Conservation (phyloP, 2,888 invertebrate genomes). For the Athalia cordata region DNA sequence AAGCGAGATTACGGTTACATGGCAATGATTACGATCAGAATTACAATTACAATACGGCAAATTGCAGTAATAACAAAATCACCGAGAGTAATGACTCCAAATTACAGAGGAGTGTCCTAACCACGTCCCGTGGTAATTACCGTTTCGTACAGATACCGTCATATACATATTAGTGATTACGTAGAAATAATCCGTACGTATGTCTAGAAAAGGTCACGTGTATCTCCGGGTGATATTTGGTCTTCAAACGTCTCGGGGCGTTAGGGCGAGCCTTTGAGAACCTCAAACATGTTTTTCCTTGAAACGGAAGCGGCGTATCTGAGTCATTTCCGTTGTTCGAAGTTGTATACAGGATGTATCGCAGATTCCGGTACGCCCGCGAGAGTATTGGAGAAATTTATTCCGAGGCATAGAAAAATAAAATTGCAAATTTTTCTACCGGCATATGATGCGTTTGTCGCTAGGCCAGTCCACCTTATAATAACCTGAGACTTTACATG, state of each 20-base stretch:
- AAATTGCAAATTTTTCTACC: not conserved
- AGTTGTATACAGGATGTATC: too few species aligned
- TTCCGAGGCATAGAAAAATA: not conserved
- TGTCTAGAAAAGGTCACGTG: constrained; percentile 41
- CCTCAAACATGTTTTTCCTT: not conserved
- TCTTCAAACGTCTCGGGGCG: not conserved
- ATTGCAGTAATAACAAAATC: constrained; percentile 50
- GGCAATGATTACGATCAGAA: constrained; percentile 31
- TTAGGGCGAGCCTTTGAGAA: not conserved
- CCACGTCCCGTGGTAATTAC: constrained; percentile 47
- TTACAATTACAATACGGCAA: constrained; percentile 41
- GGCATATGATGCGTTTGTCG: too few species aligned
- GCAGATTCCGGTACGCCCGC: too few species aligned
- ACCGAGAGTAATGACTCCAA: constrained; percentile 41
- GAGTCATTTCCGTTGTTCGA: constrained; percentile 11
- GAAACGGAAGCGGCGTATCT: not conserved
- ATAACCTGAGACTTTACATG: not conserved
- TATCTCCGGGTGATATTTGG: constrained; percentile 43
- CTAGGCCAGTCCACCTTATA: too few species aligned
- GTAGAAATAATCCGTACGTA: not conserved
- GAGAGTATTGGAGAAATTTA: too few species aligned
- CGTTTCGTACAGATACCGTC: constrained; percentile 44
- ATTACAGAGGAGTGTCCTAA: constrained; percentile 53
- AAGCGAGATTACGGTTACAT: constrained; percentile 29
- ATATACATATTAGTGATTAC: not conserved